These are phyloP conservation scores for Hemistola chrysoprasaria DNA, from an alignment of 2,888 invertebrate genomes.

Conservation along the genomic window DNA sequence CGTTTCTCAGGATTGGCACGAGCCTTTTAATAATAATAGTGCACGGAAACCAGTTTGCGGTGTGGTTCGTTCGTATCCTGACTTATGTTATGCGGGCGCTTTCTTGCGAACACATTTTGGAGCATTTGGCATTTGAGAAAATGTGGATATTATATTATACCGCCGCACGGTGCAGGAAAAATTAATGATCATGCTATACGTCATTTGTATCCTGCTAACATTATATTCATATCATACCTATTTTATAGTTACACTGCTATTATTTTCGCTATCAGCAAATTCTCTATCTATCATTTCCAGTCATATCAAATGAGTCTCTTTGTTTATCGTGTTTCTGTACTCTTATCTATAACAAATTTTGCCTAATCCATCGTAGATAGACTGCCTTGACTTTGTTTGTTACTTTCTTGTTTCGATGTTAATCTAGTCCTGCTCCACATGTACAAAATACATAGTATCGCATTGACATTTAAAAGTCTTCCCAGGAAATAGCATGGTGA, in stretches of 20 bases:
- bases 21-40: conserved; percentile 79
- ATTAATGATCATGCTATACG: neutral
- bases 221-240: too few species aligned
- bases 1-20: conserved; percentile 76
- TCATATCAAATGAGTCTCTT: conserved; percentile 15
- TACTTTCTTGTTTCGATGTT: conserved; percentile 71
- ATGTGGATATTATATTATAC: conserved; percentile 39
- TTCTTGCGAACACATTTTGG: conserved; percentile 59
- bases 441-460: conserved; percentile 41
- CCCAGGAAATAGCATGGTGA: conserved; percentile 34
- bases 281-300: conserved; percentile 17
- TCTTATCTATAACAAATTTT: conserved; percentile 18
- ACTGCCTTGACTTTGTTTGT: conserved; percentile 71
- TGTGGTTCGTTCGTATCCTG: conserved; percentile 74
- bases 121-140: too few species aligned
- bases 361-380: conserved; percentile 38
- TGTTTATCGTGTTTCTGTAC: conserved; percentile 26
- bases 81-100: conserved; percentile 70
- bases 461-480: conserved; percentile 45
- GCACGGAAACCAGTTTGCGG: conserved; percentile 78
- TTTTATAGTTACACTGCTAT: too few species aligned
- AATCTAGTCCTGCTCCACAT: conserved; percentile 52
- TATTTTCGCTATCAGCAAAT: conserved; percentile 24
- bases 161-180: neutral
- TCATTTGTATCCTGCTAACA: conserved; percentile 21